Evolutionary conservation across 23 tunicate genomes (phyloP).

Genomic region (Ascidia mentula): DNA sequence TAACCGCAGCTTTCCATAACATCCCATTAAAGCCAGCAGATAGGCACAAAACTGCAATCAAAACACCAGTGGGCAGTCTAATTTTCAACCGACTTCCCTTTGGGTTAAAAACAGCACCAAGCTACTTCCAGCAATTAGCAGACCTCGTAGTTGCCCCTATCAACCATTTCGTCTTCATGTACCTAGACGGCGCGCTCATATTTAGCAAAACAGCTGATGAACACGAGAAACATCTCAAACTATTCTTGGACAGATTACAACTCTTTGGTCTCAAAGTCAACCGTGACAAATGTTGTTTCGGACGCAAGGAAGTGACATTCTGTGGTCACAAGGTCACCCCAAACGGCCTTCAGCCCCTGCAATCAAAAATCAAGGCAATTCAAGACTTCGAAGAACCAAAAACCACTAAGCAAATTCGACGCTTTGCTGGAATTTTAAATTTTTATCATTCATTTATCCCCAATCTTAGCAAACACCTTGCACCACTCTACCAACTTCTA

Average conservation of each 20-base stretch:
- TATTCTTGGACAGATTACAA: not conserved
- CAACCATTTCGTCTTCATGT: not conserved
- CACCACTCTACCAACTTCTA: not conserved
- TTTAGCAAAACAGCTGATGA: not conserved
- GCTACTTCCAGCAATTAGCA: not conserved
- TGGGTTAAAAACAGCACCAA: not conserved
- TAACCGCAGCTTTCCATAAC: not conserved
- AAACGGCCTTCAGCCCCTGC: not conserved
- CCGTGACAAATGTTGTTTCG: slow-evolving; percentile 6
- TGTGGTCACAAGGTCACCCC: not conserved
- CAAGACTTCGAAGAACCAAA: not conserved
- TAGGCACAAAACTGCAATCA: slow-evolving; percentile 1
- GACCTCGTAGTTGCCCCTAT: not conserved
- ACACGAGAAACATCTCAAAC: not conserved
- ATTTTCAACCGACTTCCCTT: not conserved
- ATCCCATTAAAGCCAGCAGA: not conserved
- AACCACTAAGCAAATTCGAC: slow-evolving; percentile 6
- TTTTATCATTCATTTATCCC: not conserved
- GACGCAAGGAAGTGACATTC: not conserved
- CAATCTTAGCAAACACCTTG: not conserved
- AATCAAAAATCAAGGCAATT: not conserved
- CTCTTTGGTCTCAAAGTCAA: not conserved
- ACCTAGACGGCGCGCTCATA: not conserved
- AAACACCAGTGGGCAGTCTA: not conserved
- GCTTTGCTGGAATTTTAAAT: not conserved